Percentiles rank a stretch among this genome's conserved stretches.
These are phyloP conservation scores for Laspeyria flexula DNA, from an alignment of 2,888 invertebrate genomes.

Conservation along the genomic window DNA sequence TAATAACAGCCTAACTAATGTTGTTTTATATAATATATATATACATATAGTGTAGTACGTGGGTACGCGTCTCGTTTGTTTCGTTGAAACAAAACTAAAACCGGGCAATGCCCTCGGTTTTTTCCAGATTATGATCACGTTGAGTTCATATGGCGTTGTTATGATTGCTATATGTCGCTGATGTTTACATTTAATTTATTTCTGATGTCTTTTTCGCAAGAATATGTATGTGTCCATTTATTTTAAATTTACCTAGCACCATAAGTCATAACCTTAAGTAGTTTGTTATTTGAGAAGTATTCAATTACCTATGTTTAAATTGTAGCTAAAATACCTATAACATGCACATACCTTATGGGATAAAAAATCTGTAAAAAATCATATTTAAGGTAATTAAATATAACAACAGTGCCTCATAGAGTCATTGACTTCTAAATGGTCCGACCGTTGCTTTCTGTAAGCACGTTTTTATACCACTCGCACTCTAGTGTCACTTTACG, in stretches of 20 bases:
- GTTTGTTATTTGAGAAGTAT: too few species aligned
- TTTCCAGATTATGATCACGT: conserved; percentile 63
- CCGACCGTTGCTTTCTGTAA: conserved; percentile 56
- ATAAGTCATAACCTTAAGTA: too few species aligned
- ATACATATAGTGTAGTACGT: not conserved
- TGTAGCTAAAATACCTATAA: too few species aligned
- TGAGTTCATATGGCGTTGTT: conserved; percentile 43
- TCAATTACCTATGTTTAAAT: too few species aligned
- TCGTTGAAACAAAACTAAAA: conserved; percentile 75
- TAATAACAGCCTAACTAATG: not conserved
- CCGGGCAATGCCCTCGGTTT: conserved; percentile 80
- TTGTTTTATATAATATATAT: not conserved
- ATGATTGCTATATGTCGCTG: conserved; percentile 16
- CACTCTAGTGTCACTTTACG: conserved; percentile 23
- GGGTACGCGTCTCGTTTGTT: conserved; percentile 47
- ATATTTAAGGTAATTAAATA: conserved; percentile 27
- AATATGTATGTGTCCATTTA: not conserved
- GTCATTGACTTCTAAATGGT: conserved; percentile 68
- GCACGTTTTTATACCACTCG: conserved; percentile 30
- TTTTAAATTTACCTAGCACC: not conserved
- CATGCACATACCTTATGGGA: too few species aligned
- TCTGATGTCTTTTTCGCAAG: not conserved
- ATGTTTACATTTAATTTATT: not conserved
- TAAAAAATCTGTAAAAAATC: too few species aligned
- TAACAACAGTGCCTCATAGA: conserved; percentile 29